phyloP scores from a whole-genome alignment of 1,140 invertebrate species.

The Aphaenogaster floridana region DNA sequence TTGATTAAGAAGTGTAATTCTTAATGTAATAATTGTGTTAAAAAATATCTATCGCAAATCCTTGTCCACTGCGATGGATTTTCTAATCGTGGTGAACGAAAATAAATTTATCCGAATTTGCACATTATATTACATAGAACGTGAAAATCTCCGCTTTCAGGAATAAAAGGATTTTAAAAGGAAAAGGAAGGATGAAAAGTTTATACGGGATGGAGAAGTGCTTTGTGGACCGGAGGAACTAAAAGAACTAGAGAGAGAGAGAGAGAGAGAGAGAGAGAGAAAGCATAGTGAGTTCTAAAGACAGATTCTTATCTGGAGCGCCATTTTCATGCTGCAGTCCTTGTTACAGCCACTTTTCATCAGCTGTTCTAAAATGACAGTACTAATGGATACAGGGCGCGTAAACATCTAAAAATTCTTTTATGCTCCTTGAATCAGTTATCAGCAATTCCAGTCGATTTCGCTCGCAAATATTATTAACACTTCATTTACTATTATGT shows the following conservation, averaged over 20 bases:
- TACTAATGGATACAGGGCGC: neutral
- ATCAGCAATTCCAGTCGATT: constrained; percentile 16
- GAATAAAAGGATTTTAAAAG: constrained; percentile 14
- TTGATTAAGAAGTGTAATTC: neutral
- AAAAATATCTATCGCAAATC: neutral
- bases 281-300: constrained; percentile 19
- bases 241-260: constrained; percentile 9
- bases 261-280: neutral
- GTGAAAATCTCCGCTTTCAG: constrained; percentile 1
- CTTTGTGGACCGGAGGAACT: neutral
- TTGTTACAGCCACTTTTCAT: constrained; percentile 23
- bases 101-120: neutral
- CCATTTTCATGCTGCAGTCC: constrained; percentile 19
- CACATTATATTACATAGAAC: neutral
- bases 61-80: neutral
- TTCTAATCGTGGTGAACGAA: neutral
- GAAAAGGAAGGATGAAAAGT: constrained; percentile 20
- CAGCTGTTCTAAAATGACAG: neutral
- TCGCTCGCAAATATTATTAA: constrained; percentile 21
- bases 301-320: constrained; percentile 26
- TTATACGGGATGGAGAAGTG: constrained; percentile 5
- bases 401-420: constrained; percentile 6
- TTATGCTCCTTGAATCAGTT: neutral
- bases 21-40: neutral
- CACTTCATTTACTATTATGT: constrained; percentile 2